phyloP scores from a whole-genome alignment of 2,888 invertebrate genomes.

The Stenolophus ochropezus region DNA sequence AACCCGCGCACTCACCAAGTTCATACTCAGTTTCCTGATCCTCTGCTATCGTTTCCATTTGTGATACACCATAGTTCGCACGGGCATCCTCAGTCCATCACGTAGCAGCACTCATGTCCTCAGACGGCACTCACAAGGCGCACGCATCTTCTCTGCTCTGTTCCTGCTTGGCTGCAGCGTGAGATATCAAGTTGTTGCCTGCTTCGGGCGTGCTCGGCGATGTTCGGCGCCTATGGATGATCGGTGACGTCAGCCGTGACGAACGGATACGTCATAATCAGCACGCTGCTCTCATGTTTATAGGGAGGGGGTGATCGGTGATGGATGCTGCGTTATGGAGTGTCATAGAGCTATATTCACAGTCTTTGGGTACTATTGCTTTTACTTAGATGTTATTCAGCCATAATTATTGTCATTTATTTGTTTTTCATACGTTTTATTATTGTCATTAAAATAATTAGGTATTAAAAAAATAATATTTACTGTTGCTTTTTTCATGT shows the following conservation, averaged over 20 bases:
- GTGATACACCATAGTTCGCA: conserved; percentile 56
- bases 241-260: conserved; percentile 33
- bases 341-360: background rate
- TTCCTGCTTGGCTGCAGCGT: conserved; percentile 34
- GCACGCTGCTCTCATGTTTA: background rate
- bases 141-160: conserved; percentile 22
- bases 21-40: conserved; percentile 81
- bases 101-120: conserved; percentile 55
- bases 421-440: too few relatives aligned
- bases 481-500: too few relatives aligned
- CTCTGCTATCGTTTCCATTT: conserved; percentile 81
- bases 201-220: background rate
- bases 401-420: too few relatives aligned
- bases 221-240: conserved; percentile 20
- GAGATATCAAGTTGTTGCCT: conserved; percentile 19
- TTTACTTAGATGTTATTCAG: too few relatives aligned
- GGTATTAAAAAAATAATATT: too few relatives aligned
- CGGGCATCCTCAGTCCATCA: conserved; percentile 60
- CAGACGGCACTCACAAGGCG: conserved; percentile 11
- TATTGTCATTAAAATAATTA: too few relatives aligned
- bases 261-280: conserved; percentile 18
- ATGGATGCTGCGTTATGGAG: background rate
- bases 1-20: conserved; percentile 75
- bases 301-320: background rate
- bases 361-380: background rate